Base-by-base conservation (phyloP, 2,888 invertebrate species). In the Pheosia tremula region DNA sequence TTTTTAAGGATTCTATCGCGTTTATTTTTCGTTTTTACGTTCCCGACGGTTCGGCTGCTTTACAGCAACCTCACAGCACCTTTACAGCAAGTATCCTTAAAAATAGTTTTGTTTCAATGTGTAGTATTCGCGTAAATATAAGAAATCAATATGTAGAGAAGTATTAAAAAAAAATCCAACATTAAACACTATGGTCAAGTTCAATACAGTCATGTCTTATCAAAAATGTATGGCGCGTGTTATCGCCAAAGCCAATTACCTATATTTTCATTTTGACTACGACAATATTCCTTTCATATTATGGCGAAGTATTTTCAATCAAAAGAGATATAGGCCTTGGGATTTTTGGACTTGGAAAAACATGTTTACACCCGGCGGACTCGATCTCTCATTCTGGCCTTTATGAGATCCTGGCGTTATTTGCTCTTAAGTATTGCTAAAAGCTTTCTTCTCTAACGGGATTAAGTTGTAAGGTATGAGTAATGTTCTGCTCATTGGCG, bases 351-450 rank as follows among this genome's bases (percentile, higher is more conserved):
- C 39, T 50, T 43, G 57, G 62, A 66, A 72, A 74, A 74, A 74
- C 74, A 75, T 74, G 74, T 74, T 74, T 75, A 68, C 73, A 60
- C 61, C 53, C 11, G n/a, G n/a, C 13, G 39, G 55, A 39, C 55
- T 55, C 39, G 55, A 55, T 55, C 39, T 13, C 37, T 53, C 39
- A 36, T 10, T 4, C 6, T 39, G n/a, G 55, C 55, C 55, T 37
- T 53, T 53, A 53, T 53, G 36, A 37, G 10, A 37, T 10, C 36
- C 10, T 53, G 53, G 9, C 11, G 37, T 36, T 39, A 55, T 55
- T 55, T 55, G 38, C 39, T 3, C 55, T 55, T 13, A 39, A 55
- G 11, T 55, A 39, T 8, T 38, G 6, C 6, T 41, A 39, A 55
- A 39, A 55, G 13, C 38, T 39, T 38, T 38, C 10, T 53, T 8